phyloP scores from a whole-genome alignment of 2,113 vertebrate genomes.

The Megaceryle maxima region DNA sequence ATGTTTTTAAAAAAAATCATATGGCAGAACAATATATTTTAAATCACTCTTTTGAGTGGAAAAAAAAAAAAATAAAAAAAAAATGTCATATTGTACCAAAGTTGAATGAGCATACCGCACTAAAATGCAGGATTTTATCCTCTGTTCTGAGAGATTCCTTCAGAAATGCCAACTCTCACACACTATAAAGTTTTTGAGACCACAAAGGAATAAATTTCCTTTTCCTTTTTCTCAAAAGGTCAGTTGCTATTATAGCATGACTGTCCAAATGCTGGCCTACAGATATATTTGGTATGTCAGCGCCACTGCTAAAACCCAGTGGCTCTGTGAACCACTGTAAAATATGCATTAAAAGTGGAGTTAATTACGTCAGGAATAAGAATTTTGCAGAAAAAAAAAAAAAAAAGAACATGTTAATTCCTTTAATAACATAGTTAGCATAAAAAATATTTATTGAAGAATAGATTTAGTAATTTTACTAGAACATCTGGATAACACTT shows the following conservation, averaged over 20 bases:
- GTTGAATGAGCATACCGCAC: background rate
- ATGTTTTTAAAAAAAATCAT: background rate
- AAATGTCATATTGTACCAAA: background rate
- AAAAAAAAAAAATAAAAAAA: background rate
- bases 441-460: conserved; percentile 54
- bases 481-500: background rate
- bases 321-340: background rate
- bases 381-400: background rate
- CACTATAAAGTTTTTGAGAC: background rate
- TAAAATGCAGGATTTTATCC: background rate
- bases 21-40: background rate
- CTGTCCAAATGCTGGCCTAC: background rate
- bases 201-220: background rate
- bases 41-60: background rate
- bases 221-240: background rate
- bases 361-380: background rate
- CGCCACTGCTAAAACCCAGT: background rate
- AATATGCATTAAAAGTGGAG: background rate
- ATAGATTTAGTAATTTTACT: background rate
- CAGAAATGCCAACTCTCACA: background rate
- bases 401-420: background rate
- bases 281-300: background rate
- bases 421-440: background rate
- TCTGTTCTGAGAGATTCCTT: background rate
- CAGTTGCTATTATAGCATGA: background rate